These are phyloP conservation scores for Styela plicata DNA, from an alignment of 23 tunicate genomes.

Conservation along the genomic window DNA sequence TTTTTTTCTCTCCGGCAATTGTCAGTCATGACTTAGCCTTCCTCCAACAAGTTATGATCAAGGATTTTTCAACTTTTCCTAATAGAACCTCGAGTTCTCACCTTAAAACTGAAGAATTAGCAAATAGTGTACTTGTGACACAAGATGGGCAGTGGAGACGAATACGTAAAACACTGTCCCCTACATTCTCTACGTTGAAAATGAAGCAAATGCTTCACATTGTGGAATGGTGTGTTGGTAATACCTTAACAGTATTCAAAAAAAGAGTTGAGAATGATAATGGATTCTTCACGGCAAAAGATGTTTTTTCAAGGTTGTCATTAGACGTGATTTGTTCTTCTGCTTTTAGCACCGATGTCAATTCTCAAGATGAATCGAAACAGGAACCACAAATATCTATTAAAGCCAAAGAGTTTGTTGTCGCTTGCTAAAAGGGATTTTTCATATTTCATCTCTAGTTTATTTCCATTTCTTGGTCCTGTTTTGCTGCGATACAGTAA, in stretches of 20 bases:
- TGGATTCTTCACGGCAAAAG: conserved; percentile 46
- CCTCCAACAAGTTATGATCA: conserved; percentile 48
- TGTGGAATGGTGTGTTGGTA: conserved; percentile 41
- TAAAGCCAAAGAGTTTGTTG: background rate
- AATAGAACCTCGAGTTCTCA: conserved; percentile 38
- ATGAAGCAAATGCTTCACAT: conserved; percentile 63
- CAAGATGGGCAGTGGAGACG: conserved; percentile 77
- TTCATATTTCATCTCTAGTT: no score
- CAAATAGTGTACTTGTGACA: conserved; percentile 27
- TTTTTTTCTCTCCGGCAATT: conserved; percentile 24
- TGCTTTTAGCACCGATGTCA: conserved; percentile 60
- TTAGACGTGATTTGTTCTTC: conserved; percentile 67
- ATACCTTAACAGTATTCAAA: conserved; percentile 8
- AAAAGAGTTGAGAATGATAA: conserved; percentile 28
- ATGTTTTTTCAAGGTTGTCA: conserved; percentile 38
- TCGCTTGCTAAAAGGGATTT: background rate
- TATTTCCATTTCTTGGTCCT: no score
- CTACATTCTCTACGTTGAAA: conserved; percentile 60
- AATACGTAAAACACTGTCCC: conserved; percentile 37
- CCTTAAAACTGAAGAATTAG: conserved; percentile 31
- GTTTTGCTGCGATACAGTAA: no score
- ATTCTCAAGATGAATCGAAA: conserved; percentile 30
- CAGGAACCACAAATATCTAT: background rate
- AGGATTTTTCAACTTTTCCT: conserved; percentile 58
- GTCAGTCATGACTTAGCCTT: conserved; percentile 54